Percentiles rank a stretch among this genome's conserved stretches.
phyloP scores from a whole-genome alignment of 2,797 vertebrate genomes.

The Poecilia wingei region DNA sequence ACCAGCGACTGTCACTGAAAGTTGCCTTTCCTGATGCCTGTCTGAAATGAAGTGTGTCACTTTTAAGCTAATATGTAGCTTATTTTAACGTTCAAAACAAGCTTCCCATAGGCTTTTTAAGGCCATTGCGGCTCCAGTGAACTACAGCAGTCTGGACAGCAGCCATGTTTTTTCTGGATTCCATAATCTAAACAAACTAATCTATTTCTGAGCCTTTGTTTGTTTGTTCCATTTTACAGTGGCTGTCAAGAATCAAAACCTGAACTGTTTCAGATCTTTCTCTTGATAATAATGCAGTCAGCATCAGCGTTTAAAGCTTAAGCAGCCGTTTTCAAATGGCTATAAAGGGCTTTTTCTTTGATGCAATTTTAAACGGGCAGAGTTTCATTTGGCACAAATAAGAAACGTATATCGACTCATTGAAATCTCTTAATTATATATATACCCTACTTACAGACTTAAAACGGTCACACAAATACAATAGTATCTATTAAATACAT shows the following conservation, averaged over 20 bases:
- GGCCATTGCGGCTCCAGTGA: neutral
- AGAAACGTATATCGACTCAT: neutral
- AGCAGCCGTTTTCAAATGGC: neutral
- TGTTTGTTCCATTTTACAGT: conserved; percentile 15
- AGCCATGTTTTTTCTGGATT: neutral
- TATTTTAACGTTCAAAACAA: neutral
- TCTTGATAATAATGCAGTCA: neutral
- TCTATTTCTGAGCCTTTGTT: conserved; percentile 25
- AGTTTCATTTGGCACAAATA: neutral
- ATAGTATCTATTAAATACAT: neutral
- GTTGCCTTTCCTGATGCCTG: neutral
- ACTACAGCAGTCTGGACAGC: conserved; percentile 2
- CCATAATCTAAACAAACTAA: conserved; percentile 17
- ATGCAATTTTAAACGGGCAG: neutral
- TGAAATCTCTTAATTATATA: neutral
- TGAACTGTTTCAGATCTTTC: neutral
- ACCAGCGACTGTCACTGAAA: conserved; percentile 8
- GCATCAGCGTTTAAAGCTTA: neutral
- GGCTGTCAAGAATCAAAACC: neutral
- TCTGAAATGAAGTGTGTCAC: neutral
- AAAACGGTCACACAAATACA: neutral
- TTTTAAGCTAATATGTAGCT: neutral
- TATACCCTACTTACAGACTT: neutral
- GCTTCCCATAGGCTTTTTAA: neutral
- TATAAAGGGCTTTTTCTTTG: neutral